Evolutionary conservation across 2,797 vertebrate species (phyloP).

Genomic region (Poecile montanus): DNA sequence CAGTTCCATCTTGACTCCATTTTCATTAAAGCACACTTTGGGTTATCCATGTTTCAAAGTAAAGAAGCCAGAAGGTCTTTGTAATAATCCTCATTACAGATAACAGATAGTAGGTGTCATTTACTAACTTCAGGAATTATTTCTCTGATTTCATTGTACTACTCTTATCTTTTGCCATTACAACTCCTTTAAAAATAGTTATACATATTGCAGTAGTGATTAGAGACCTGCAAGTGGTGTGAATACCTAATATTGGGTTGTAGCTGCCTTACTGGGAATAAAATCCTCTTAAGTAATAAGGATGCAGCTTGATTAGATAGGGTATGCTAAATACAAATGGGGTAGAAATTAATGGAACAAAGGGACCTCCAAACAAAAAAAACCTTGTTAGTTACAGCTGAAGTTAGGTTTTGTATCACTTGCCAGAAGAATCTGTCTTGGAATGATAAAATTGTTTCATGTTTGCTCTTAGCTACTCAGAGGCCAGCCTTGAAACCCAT

Average conservation of each 20-base stretch:
- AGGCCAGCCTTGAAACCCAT: neutral
- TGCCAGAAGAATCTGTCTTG: neutral
- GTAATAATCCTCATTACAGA: neutral
- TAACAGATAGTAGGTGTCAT: neutral
- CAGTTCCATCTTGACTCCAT: neutral
- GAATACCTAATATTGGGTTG: neutral
- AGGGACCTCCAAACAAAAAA: neutral
- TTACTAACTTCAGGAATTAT: neutral
- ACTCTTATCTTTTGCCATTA: neutral
- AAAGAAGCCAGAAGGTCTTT: neutral
- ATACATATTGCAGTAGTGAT: neutral
- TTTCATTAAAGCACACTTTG: neutral
- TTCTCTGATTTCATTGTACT: neutral
- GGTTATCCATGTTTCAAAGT: neutral
- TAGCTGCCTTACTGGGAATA: neutral
- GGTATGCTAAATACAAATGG: neutral
- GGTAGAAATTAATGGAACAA: neutral
- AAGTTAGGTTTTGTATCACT: neutral
- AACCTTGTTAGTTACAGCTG: neutral
- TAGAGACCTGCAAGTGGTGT: neutral
- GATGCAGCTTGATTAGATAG: neutral
- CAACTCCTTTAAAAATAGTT: neutral
- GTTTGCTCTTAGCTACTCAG: slow-evolving; percentile 47
- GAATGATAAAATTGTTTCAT: neutral
- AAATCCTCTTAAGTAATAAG: neutral